Conservation (phyloP, 1,140 invertebrate genomes). For the Ceratoteleas bidentatus region DNA sequence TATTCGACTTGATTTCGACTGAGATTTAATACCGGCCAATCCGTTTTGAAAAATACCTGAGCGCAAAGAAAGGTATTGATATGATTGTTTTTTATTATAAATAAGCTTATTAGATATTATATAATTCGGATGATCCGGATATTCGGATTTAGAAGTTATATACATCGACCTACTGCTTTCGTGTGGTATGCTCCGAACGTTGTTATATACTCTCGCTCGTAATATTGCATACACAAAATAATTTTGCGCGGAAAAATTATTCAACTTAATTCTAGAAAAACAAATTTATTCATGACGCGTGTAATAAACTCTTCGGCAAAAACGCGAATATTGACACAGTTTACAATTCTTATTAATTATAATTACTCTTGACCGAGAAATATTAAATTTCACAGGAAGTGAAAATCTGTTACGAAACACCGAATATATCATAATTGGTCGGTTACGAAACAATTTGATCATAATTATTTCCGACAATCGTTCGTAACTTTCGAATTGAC, state of each 20-base stretch:
- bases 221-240: not conserved
- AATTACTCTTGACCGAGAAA: too few relatives aligned
- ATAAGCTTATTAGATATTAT: slow-evolving; percentile 16
- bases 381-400: too few relatives aligned
- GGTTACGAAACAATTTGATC: not conserved
- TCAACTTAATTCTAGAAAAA: not conserved
- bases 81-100: not conserved
- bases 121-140: slow-evolving; percentile 25
- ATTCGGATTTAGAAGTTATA: slow-evolving; percentile 6
- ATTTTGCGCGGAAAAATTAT: not conserved
- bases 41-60: too few relatives aligned
- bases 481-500: not conserved
- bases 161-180: too few relatives aligned
- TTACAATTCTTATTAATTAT: too few relatives aligned
- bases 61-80: too few relatives aligned
- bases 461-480: not conserved
- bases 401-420: too few relatives aligned
- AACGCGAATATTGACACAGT: too few relatives aligned
- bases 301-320: too few relatives aligned
- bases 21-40: too few relatives aligned
- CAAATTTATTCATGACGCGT: not conserved
- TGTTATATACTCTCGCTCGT: not conserved
- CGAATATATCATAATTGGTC: not conserved
- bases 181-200: not conserved
- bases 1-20: too few relatives aligned